Conservation (phyloP, 2,888 invertebrate species). For the Diploptera punctata region DNA sequence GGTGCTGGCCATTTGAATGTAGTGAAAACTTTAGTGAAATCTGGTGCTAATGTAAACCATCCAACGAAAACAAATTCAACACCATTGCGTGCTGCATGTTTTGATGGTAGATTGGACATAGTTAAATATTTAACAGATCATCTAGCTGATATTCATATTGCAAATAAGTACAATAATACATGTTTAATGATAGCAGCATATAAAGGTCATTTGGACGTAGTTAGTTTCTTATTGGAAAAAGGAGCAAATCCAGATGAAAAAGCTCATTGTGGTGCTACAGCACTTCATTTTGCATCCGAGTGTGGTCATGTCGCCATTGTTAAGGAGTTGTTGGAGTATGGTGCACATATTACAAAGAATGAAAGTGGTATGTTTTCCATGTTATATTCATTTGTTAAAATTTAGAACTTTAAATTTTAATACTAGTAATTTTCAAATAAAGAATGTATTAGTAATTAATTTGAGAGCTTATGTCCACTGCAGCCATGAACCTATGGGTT, state of each 20-base stretch:
- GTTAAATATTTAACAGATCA: conserved; percentile 87
- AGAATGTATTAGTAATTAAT: no score
- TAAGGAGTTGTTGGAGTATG: conserved; percentile 73
- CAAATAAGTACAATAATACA: conserved; percentile 91
- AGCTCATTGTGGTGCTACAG: conserved; percentile 88
- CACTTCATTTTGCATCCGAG: conserved; percentile 90
- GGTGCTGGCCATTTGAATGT: conserved; percentile 70
- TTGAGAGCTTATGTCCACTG: no score
- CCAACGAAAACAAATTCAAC: conserved; percentile 89
- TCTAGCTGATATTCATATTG: conserved; percentile 83
- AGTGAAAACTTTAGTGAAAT: conserved; percentile 78
- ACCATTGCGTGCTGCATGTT: conserved; percentile 90
- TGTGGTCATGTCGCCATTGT: conserved; percentile 84
- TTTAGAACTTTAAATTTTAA: no score
- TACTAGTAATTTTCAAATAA: no score
- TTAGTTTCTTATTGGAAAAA: conserved; percentile 76
- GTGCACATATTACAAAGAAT: conserved; percentile 76
- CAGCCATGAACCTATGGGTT: no score
- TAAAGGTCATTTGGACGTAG: conserved; percentile 63
- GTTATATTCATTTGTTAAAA: no score
- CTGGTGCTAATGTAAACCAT: conserved; percentile 90
- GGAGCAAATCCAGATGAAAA: conserved; percentile 83
- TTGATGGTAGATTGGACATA: conserved; percentile 87
- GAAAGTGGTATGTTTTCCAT: conserved; percentile 68
- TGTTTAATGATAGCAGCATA: conserved; percentile 92